These are phyloP conservation scores for Cydia splendana DNA, from an alignment of 1,140 invertebrate species.

Conservation along the genomic window DNA sequence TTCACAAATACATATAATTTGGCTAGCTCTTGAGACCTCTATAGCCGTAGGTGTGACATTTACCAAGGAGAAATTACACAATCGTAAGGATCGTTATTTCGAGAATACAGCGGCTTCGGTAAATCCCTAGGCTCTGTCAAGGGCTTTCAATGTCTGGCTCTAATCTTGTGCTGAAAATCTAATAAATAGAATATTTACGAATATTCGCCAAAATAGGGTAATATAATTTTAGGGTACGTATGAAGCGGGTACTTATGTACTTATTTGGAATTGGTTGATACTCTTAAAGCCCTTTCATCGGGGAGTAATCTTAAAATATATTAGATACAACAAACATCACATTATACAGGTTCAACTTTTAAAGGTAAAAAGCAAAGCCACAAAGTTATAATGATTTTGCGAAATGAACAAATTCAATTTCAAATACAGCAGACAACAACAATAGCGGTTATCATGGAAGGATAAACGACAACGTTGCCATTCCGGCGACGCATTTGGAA, in stretches of 20 bases:
- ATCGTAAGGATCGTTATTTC: constrained; percentile 9
- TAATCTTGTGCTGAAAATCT: not conserved
- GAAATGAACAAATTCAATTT: not conserved
- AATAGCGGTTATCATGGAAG: constrained; percentile 3
- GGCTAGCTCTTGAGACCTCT: constrained; percentile 1
- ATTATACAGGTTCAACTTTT: too few relatives aligned
- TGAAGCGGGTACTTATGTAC: too few relatives aligned
- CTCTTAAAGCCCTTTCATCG: not conserved
- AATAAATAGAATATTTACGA: not conserved
- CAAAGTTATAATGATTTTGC: not conserved
- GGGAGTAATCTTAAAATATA: not conserved
- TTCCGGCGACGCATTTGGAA: constrained; percentile 36
- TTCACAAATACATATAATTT: constrained; percentile 5
- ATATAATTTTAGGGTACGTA: too few relatives aligned
- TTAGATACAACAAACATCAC: not conserved
- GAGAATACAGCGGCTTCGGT: constrained; percentile 2
- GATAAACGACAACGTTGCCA: constrained; percentile 25
- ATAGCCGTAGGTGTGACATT: not conserved
- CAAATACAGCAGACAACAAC: not conserved
- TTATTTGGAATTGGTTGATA: not conserved
- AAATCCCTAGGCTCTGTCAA: constrained; percentile 26
- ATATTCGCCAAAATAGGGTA: not conserved
- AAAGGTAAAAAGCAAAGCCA: not conserved
- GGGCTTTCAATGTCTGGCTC: constrained; percentile 15
- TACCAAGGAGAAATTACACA: constrained; percentile 23